Evolutionary conservation across 2,888 invertebrate genomes (phyloP).

Genomic region (Trichopoda pennipes): DNA sequence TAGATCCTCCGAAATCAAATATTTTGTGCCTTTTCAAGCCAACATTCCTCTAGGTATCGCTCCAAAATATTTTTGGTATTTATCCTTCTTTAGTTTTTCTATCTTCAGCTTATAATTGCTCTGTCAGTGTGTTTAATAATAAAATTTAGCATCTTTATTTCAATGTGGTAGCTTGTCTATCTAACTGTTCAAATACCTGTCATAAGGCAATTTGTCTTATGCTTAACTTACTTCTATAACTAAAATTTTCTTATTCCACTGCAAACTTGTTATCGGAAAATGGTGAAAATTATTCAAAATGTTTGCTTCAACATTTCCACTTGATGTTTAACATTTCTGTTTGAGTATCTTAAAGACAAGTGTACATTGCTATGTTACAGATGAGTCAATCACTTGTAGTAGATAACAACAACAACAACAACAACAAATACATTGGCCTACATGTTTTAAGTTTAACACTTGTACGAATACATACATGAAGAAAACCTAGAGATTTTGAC

Average conservation of each 20-base stretch:
- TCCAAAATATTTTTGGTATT: too few relatives aligned
- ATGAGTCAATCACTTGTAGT: neutral
- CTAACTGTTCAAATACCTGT: conserved; percentile 11
- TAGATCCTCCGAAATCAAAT: too few relatives aligned
- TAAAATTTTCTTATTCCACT: neutral
- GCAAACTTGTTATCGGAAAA: conserved; percentile 41
- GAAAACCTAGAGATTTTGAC: conserved; percentile 42
- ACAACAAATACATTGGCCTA: neutral
- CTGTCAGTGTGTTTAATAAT: too few relatives aligned
- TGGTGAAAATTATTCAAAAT: conserved; percentile 42
- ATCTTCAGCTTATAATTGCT: too few relatives aligned
- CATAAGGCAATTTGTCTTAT: conserved; percentile 28
- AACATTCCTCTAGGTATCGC: too few relatives aligned
- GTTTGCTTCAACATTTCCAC: conserved; percentile 13
- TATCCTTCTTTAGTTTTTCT: too few relatives aligned
- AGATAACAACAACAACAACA: too few relatives aligned
- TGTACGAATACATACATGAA: neutral
- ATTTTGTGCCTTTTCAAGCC: too few relatives aligned
- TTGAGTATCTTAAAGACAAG: conserved; percentile 12
- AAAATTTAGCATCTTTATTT: neutral
- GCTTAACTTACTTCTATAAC: neutral
- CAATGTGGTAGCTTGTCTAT: neutral
- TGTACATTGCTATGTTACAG: conserved; percentile 2
- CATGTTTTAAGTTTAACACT: neutral
- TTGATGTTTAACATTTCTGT: conserved; percentile 3